phyloP scores from a whole-genome alignment of 2,797 vertebrate species.

The Leuciscus waleckii region DNA sequence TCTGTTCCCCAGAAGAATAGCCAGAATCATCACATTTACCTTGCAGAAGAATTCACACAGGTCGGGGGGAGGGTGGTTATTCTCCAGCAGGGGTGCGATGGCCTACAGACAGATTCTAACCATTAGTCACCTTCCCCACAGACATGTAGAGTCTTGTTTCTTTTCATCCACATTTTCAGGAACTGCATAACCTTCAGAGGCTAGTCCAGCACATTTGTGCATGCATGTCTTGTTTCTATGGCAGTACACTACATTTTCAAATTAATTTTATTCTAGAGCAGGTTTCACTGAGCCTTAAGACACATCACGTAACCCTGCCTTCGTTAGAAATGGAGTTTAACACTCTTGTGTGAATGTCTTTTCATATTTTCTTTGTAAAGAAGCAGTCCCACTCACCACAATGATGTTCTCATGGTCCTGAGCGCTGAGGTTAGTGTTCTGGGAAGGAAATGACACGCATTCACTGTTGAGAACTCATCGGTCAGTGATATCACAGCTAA shows the following conservation, averaged over 20 bases:
- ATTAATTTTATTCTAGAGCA: slow-evolving; percentile 10
- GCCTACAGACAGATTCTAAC: slow-evolving; percentile 80
- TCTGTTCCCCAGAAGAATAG: background rate
- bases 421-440: slow-evolving; percentile 94
- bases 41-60: slow-evolving; percentile 99
- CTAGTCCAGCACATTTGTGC: background rate
- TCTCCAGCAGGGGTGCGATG: slow-evolving; percentile 97
- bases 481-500: background rate
- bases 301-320: slow-evolving; percentile 24
- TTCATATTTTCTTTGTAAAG: slow-evolving; percentile 23
- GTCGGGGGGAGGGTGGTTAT: slow-evolving; percentile 98
- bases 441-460: slow-evolving; percentile 61
- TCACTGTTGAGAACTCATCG: slow-evolving; percentile 47
- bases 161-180: slow-evolving; percentile 12
- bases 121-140: slow-evolving; percentile 40
- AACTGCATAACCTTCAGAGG: slow-evolving; percentile 9
- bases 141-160: slow-evolving; percentile 26
- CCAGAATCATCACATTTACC: slow-evolving; percentile 74
- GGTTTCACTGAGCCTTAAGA: slow-evolving; percentile 22
- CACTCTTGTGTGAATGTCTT: background rate
- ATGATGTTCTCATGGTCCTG: slow-evolving; percentile 98
- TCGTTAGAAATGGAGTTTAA: slow-evolving; percentile 7
- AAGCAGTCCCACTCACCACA: slow-evolving; percentile 84
- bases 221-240: background rate
- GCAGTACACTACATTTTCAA: slow-evolving; percentile 30